phyloP scores from a whole-genome alignment of 2,113 vertebrate species.

The Tenrec ecaudatus region DNA sequence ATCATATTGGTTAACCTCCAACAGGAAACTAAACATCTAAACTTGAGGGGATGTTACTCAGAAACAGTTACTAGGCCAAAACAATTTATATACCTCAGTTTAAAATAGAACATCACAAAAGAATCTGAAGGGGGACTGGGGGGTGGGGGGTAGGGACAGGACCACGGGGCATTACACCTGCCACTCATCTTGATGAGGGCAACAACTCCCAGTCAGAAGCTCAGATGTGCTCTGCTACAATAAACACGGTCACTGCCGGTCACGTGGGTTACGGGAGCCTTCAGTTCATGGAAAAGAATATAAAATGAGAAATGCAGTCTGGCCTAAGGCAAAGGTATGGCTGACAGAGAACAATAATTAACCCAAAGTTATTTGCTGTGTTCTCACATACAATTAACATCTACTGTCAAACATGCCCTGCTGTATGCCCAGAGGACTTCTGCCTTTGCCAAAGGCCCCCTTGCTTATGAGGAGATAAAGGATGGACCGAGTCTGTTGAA shows the following conservation, averaged over 20 bases:
- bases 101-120: slow-evolving; percentile 34
- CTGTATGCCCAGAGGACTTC: neutral
- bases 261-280: neutral
- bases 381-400: neutral
- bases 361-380: neutral
- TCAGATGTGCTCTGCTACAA: neutral
- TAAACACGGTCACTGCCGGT: neutral
- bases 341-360: neutral
- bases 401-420: neutral
- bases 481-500: neutral
- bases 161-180: neutral
- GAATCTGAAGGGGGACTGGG: neutral
- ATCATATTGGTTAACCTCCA: neutral
- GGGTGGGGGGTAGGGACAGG: neutral
- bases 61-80: neutral
- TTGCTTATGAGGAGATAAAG: neutral
- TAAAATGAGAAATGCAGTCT: neutral
- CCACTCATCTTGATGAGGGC: neutral
- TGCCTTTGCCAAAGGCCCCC: neutral
- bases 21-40: neutral
- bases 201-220: neutral
- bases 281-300: neutral
- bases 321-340: neutral
- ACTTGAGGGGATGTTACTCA: neutral
- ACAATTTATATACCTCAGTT: neutral